Base-by-base conservation (phyloP, 2,113 vertebrate species). In the Dipodomys spectabilis region DNA sequence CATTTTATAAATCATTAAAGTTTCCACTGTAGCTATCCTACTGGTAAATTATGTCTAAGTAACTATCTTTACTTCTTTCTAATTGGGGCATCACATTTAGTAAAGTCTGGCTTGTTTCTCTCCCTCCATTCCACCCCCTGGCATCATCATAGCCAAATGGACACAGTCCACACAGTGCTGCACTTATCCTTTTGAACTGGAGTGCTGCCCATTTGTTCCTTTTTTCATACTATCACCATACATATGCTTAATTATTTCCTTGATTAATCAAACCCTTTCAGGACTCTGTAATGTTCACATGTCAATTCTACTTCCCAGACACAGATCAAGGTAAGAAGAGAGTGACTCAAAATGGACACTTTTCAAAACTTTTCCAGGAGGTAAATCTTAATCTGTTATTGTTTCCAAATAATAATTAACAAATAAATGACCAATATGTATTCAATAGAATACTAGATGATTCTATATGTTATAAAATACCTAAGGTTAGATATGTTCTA, bases 1-100 rank as follows among this genome's bases (percentile, higher is more conserved):
- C 62, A 78, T 97, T 97, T 97, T 97, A 97, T 91, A 44, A 95
- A 97, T 93, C 95, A 68, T 97, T 97, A 96, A 69, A 91, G 81
- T 53, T 83, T 93, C 27, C 22, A 19, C 92, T 94, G 8, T 28
- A 91, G 28, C 16, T 88, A 72, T 96, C 94, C 93, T 94, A 86
- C 30, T 88, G 77, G 97, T 90, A 95, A 97, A 62, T 89, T 32
- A 78, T 87, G 78, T 87, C 32, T 91, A 62, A 71, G 95, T 80
- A 73, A 91, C 78, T 95, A 65, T 22, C 45, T 96, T 97, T 96
- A 86, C 18, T 83, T 95, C 96, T 92, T 95, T 93, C 44, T 94
- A 69, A 94, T 96, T 78, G 60, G 7, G 81, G 65, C 71, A 35
- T 82, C 83, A 2, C 86, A 71, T 89, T 65, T 91, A 73, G 65